These are phyloP conservation scores for Bos indicus DNA, from an alignment of 2,113 vertebrate genomes.

Conservation along the genomic window DNA sequence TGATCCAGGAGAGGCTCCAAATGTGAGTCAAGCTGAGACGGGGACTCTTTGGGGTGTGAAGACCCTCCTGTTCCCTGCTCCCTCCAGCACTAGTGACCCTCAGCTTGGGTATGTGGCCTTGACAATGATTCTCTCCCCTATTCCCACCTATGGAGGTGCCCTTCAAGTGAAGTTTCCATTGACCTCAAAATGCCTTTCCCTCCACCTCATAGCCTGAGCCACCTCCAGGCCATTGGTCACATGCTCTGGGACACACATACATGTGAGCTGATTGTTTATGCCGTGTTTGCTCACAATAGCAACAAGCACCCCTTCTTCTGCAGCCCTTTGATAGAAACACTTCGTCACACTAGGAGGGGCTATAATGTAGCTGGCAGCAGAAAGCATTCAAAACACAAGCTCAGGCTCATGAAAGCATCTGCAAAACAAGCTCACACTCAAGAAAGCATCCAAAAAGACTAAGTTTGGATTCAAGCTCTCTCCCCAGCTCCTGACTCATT, in stretches of 20 bases:
- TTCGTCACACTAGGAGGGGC: slow-evolving; percentile 32
- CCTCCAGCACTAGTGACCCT: neutral
- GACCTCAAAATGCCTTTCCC: neutral
- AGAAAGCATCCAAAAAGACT: neutral
- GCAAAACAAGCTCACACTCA: slow-evolving; percentile 37
- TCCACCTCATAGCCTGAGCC: neutral
- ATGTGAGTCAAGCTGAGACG: neutral
- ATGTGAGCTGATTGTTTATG: slow-evolving; percentile 40
- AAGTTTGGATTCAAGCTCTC: neutral
- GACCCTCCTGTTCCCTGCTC: neutral
- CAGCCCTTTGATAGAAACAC: neutral
- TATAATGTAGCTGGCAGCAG: neutral
- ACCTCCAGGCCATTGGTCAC: neutral
- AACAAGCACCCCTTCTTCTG: slow-evolving; percentile 37
- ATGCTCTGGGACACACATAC: neutral
- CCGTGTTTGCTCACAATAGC: slow-evolving; percentile 67
- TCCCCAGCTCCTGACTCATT: neutral
- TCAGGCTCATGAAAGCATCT: neutral
- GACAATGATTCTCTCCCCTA: neutral
- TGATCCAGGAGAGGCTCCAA: neutral
- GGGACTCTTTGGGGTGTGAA: neutral
- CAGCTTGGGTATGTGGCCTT: neutral
- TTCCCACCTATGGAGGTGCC: neutral
- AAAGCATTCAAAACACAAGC: neutral
- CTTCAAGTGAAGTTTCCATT: neutral